Evolutionary conservation across 2,797 vertebrate genomes (phyloP).

Genomic region (Chelon labrosus): DNA sequence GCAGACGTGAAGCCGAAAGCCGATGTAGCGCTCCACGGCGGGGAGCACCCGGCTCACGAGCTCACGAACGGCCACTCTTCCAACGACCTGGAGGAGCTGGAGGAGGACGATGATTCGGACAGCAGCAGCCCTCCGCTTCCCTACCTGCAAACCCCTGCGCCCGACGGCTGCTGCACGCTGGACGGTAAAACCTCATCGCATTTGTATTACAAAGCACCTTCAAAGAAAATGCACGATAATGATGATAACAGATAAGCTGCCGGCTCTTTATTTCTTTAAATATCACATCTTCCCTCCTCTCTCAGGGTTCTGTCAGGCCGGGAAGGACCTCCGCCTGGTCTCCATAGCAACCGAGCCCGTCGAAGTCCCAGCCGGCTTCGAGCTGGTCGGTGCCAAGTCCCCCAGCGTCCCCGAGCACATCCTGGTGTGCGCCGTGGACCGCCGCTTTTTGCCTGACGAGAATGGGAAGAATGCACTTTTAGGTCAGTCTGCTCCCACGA

Average conservation of each 20-base stretch:
- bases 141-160: slow-evolving; percentile 92
- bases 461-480: slow-evolving; percentile 99
- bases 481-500: slow-evolving; percentile 86
- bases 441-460: slow-evolving; percentile 96
- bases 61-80: slow-evolving; percentile 86
- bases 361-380: slow-evolving; percentile 94
- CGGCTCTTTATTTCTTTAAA: neutral
- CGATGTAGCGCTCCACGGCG: slow-evolving; percentile 81
- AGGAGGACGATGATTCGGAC: slow-evolving; percentile 95
- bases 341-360: slow-evolving; percentile 94
- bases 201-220: neutral
- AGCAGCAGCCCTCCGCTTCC: slow-evolving; percentile 95
- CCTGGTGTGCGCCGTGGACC: slow-evolving; percentile 96
- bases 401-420: slow-evolving; percentile 96
- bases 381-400: slow-evolving; percentile 96
- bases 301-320: slow-evolving; percentile 98
- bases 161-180: slow-evolving; percentile 96
- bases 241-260: too few species aligned
- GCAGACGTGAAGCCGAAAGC: slow-evolving; percentile 93
- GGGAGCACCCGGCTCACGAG: slow-evolving; percentile 87
- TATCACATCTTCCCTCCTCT: neutral
- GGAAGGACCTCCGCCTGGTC: slow-evolving; percentile 96
- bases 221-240: neutral
- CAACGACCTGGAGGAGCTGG: slow-evolving; percentile 91
- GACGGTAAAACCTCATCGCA: slow-evolving; percentile 85